These are phyloP conservation scores for Cheirogaleus major DNA, from an alignment of 2,797 vertebrate genomes.

Conservation along the genomic window DNA sequence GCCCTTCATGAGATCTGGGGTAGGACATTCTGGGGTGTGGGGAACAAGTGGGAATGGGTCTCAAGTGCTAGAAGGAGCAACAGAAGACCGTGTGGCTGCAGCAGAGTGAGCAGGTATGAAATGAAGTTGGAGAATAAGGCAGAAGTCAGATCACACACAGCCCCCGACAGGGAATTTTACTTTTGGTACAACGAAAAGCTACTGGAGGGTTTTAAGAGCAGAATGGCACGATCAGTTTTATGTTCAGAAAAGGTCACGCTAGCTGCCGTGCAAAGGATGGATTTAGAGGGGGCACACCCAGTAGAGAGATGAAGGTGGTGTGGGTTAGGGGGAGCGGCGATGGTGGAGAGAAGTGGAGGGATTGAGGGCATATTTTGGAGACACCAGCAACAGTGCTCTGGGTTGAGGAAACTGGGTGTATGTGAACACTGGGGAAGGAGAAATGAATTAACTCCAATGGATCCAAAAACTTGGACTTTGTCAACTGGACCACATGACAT, in stretches of 20 bases:
- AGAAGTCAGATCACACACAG: neutral
- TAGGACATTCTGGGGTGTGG: neutral
- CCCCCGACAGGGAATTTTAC: neutral
- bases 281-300: neutral
- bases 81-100: neutral
- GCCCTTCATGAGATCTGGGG: neutral
- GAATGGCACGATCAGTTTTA: neutral
- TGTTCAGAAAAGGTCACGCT: neutral
- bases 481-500: constrained; percentile 56
- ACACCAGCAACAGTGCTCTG: neutral
- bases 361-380: neutral
- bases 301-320: neutral
- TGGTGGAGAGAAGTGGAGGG: neutral
- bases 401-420: neutral
- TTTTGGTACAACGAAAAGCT: neutral
- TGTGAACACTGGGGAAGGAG: constrained; percentile 33
- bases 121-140: neutral
- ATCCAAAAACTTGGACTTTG: constrained; percentile 64
- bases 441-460: constrained; percentile 18
- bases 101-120: neutral
- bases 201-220: neutral
- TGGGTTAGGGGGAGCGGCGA: neutral
- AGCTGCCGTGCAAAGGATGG: neutral
- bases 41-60: neutral
- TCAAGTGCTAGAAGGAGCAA: neutral